A percentile compares a stretch with the other conserved stretches of the same genome.
These are phyloP conservation scores for Graphium colonna DNA, from an alignment of 2,888 invertebrate genomes.

Conservation along the genomic window DNA sequence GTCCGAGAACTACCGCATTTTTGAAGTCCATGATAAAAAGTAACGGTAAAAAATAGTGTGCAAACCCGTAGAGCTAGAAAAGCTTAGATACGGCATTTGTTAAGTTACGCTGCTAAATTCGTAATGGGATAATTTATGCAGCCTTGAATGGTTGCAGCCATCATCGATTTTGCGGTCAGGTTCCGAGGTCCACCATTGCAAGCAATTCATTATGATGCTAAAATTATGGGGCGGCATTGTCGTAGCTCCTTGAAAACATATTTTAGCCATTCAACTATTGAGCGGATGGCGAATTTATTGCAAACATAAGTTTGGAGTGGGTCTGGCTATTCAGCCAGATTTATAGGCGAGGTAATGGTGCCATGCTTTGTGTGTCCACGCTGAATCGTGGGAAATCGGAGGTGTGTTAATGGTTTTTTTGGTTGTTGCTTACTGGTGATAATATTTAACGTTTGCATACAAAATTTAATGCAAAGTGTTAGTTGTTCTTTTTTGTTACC, in stretches of 20 bases:
- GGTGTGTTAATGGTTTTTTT: not conserved
- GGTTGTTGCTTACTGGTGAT: too few species aligned
- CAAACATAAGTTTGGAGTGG: constrained; percentile 18
- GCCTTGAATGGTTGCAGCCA: not conserved
- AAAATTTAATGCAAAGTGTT: too few species aligned
- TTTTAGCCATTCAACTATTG: constrained; percentile 16
- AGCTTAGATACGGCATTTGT: too few species aligned
- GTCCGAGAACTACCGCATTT: too few species aligned
- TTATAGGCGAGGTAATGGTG: constrained; percentile 16
- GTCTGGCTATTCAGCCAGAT: constrained; percentile 14
- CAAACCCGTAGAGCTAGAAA: too few species aligned
- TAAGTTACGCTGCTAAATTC: not conserved
- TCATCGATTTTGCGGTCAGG: not conserved
- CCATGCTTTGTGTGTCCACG: not conserved
- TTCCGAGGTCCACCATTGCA: not conserved
- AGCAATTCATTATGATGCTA: not conserved
- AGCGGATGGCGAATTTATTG: constrained; percentile 12
- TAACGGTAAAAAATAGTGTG: too few species aligned
- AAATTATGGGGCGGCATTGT: constrained; percentile 14
- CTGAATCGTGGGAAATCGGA: not conserved
- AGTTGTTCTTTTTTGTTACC: too few species aligned
- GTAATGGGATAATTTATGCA: not conserved
- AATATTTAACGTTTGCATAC: too few species aligned
- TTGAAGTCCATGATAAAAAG: too few species aligned
- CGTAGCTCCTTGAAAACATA: constrained; percentile 13